phyloP scores from a whole-genome alignment of 2,797 vertebrate genomes.

The Huso huso region DNA sequence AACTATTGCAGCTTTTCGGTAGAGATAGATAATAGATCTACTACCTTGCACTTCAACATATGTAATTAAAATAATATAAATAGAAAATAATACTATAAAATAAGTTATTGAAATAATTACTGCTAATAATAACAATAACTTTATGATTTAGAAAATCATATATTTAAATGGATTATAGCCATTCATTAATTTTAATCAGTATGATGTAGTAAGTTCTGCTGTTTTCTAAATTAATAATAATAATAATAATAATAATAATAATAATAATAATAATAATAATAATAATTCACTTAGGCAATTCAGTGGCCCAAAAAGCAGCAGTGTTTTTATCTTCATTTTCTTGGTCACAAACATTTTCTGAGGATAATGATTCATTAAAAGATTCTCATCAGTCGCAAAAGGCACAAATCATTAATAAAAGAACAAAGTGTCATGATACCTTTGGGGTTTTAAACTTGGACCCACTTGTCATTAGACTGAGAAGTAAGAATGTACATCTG shows the following conservation, averaged over 20 bases:
- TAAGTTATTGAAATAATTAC: too few relatives aligned
- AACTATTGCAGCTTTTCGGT: too few relatives aligned
- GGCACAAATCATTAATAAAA: slow-evolving; percentile 65
- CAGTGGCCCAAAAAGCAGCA: slow-evolving; percentile 40
- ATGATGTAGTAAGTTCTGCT: too few relatives aligned
- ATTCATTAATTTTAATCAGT: too few relatives aligned
- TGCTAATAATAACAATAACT: too few relatives aligned
- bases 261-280: slow-evolving; percentile 43
- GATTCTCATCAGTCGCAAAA: slow-evolving; percentile 47
- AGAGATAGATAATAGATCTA: too few relatives aligned
- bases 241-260: slow-evolving; percentile 10
- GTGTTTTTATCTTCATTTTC: slow-evolving; percentile 44
- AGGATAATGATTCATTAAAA: slow-evolving; percentile 53
- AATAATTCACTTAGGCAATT: slow-evolving; percentile 46
- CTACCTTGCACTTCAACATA: too few relatives aligned
- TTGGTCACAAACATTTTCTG: slow-evolving; percentile 48
- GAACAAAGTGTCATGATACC: slow-evolving; percentile 54
- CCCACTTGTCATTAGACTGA: slow-evolving; percentile 56
- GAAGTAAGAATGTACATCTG: slow-evolving; percentile 43
- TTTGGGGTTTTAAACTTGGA: slow-evolving; percentile 42
- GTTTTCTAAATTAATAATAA: slow-evolving; percentile 6
- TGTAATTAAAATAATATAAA: too few relatives aligned
- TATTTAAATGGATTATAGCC: too few relatives aligned
- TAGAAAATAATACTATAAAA: too few relatives aligned
- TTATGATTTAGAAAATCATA: too few relatives aligned